Percentiles rank a stretch among this genome's conserved stretches.
Evolutionary conservation across 2,113 vertebrate genomes (phyloP).

Genomic region (Chitala chitala): DNA sequence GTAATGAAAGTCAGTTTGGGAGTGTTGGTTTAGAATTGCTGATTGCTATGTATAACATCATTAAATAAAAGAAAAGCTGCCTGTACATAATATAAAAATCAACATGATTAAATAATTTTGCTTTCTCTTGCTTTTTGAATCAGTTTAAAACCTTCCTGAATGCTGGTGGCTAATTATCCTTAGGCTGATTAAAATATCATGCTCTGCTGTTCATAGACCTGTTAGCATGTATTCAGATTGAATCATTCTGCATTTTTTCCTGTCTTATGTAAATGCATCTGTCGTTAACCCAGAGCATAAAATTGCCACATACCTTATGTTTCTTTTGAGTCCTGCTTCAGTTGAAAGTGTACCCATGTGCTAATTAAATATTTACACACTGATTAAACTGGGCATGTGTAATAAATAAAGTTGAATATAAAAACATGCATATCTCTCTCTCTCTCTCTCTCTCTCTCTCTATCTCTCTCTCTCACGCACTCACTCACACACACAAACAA

Average conservation of each 20-base stretch:
- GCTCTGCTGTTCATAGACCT: not conserved
- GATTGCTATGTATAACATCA: slow-evolving; percentile 1
- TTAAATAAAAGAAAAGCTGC: slow-evolving; percentile 18
- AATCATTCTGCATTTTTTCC: not conserved
- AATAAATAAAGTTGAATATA: slow-evolving; percentile 21
- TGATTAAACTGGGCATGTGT: slow-evolving; percentile 22
- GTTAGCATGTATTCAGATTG: not conserved
- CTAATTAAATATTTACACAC: slow-evolving; percentile 29
- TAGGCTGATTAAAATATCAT: no score
- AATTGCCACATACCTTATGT: slow-evolving; percentile 25
- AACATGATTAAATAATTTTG: slow-evolving; percentile 9
- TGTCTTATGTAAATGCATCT: not conserved
- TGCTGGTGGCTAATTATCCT: slow-evolving; percentile 11
- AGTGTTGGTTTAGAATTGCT: not conserved
- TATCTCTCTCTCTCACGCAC: no score
- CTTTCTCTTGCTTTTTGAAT: slow-evolving; percentile 12
- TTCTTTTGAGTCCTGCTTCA: slow-evolving; percentile 24
- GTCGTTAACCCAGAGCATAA: slow-evolving; percentile 22
- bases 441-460: no score
- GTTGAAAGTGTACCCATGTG: slow-evolving; percentile 24
- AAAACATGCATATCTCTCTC: slow-evolving; percentile 22
- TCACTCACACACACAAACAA: not conserved
- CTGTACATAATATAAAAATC: slow-evolving; percentile 18
- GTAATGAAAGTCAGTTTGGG: not conserved
- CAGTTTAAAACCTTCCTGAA: slow-evolving; percentile 9